phyloP scores from a whole-genome alignment of 2,113 vertebrate genomes.

The Oxyruncus cristatus region DNA sequence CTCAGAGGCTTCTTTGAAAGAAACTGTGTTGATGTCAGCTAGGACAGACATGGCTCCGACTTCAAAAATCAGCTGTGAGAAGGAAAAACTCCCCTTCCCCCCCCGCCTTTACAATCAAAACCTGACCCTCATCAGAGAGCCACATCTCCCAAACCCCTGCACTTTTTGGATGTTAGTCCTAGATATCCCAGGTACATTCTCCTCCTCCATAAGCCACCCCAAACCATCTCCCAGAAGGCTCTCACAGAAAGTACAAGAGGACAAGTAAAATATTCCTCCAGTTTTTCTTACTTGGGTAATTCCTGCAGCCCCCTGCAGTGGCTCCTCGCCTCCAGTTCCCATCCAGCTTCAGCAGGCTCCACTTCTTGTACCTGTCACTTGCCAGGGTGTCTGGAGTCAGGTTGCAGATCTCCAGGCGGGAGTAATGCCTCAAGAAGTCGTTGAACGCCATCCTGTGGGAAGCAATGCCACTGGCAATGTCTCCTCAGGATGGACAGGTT shows the following conservation, averaged over 20 bases:
- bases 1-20: not conserved
- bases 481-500: not conserved
- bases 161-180: not conserved
- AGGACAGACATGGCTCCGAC: not conserved
- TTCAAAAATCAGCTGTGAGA: not conserved
- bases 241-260: not conserved
- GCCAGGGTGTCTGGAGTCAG: constrained; percentile 89
- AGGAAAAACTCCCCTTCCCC: not conserved
- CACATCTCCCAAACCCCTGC: not conserved
- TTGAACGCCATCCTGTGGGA: constrained; percentile 88
- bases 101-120: not conserved
- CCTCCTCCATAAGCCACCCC: not conserved
- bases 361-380: constrained; percentile 83
- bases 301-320: constrained; percentile 92
- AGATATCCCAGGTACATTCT: not conserved
- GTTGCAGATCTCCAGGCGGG: constrained; percentile 92
- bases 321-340: constrained; percentile 90
- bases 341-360: constrained; percentile 87
- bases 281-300: constrained; percentile 78
- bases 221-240: not conserved
- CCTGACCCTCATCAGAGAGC: not conserved
- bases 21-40: rapidly evolving
- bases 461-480: rapidly evolving
- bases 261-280: not conserved
- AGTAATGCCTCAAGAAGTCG: constrained; percentile 88